Evolutionary conservation across 2,797 vertebrate species (phyloP).

Genomic region (Poecilia gillii): DNA sequence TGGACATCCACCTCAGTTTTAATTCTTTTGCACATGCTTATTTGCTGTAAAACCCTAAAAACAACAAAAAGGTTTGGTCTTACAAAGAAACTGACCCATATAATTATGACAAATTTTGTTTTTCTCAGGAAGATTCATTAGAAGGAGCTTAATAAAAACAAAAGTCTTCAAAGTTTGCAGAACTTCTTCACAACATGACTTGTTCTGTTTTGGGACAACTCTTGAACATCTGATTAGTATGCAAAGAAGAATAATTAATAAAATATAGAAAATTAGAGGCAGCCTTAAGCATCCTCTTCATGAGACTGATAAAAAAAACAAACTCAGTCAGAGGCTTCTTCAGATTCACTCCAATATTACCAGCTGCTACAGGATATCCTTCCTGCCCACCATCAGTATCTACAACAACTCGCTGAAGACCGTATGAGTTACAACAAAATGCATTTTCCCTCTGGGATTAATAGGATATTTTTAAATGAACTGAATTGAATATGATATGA

Average conservation of each 20-base stretch:
- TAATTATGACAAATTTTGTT: neutral
- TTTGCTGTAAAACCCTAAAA: no score
- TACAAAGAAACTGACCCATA: neutral
- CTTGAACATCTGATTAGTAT: neutral
- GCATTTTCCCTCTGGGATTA: neutral
- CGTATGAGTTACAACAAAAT: neutral
- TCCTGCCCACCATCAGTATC: neutral
- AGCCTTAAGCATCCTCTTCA: neutral
- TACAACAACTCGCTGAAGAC: neutral
- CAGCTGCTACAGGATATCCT: neutral
- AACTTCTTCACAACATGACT: neutral
- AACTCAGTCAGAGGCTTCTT: neutral
- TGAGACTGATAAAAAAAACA: neutral
- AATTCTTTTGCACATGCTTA: no score
- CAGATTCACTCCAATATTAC: neutral
- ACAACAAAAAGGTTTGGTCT: no score
- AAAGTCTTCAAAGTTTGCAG: neutral
- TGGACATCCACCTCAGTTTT: no score
- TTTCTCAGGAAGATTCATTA: neutral
- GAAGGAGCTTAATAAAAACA: neutral
- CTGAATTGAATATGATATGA: neutral
- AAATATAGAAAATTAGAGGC: neutral
- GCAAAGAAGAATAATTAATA: no score
- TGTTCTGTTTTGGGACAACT: neutral
- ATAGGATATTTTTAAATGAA: neutral